Evolutionary conservation across 2,113 vertebrate species (phyloP).

Genomic region (Salminus brasiliensis): DNA sequence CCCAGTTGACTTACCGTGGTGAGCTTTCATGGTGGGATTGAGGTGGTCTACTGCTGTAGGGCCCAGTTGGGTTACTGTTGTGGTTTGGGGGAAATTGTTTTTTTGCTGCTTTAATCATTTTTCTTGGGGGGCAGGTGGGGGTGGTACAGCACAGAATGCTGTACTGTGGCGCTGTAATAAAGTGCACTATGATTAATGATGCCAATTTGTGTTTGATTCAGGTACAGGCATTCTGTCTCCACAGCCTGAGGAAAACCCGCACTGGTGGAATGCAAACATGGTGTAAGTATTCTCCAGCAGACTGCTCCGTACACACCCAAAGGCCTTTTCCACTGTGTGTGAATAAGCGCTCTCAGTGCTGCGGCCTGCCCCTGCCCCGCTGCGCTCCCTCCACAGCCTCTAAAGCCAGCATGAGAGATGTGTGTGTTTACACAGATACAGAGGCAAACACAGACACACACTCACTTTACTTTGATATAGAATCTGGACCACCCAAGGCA

Average conservation of each 20-base stretch:
- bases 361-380: not conserved
- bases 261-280: conserved; percentile 99
- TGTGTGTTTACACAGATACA: conserved; percentile 5
- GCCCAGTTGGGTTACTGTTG: no score
- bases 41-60: no score
- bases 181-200: conserved; percentile 7
- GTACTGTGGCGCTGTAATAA: not conserved
- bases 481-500: conserved; percentile 7
- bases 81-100: no score
- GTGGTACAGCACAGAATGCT: no score
- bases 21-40: no score
- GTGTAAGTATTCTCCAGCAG: conserved; percentile 82
- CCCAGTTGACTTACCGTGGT: no score
- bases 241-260: conserved; percentile 96
- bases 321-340: conserved; percentile 21
- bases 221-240: conserved; percentile 97
- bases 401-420: not conserved
- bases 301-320: conserved; percentile 6
- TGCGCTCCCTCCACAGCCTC: not conserved
- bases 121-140: no score
- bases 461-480: conserved; percentile 13
- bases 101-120: no score
- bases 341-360: conserved; percentile 41
- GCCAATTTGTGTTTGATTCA: conserved; percentile 61
- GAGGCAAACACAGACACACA: conserved; percentile 2